These are phyloP conservation scores for Anoncus sp. DNA, from an alignment of 2,888 invertebrate species.

Conservation along the genomic window DNA sequence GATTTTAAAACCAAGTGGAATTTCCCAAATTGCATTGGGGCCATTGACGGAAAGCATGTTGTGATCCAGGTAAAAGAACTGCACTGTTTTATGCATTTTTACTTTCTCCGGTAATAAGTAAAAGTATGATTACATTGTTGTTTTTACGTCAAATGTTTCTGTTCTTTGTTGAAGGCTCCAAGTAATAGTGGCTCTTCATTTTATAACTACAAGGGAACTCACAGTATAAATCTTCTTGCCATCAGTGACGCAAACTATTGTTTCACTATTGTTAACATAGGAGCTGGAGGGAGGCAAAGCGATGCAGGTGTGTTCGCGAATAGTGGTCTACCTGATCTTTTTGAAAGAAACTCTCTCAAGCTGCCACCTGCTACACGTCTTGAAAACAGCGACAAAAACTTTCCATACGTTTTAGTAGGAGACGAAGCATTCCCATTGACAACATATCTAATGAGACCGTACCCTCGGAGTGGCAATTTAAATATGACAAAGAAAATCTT, in stretches of 20 bases:
- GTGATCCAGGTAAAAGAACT: too few species aligned
- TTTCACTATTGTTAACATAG: slow-evolving; percentile 58
- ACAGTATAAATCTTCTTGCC: slow-evolving; percentile 60
- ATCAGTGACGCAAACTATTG: slow-evolving; percentile 62
- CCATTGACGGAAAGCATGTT: slow-evolving; percentile 3
- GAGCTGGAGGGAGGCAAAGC: slow-evolving; percentile 58
- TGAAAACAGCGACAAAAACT: slow-evolving; percentile 16
- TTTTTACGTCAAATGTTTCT: slow-evolving; percentile 28
- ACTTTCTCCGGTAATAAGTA: too few species aligned
- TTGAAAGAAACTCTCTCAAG: slow-evolving; percentile 23
- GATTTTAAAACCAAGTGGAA: slow-evolving; percentile 56
- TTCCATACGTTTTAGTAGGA: slow-evolving; percentile 61
- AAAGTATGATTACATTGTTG: too few species aligned
- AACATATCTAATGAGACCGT: slow-evolving; percentile 60
- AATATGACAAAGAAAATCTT: too few species aligned
- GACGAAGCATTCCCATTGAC: slow-evolving; percentile 62
- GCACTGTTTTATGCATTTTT: too few species aligned
- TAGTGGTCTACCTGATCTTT: slow-evolving; percentile 22
- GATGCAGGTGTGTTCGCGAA: slow-evolving; percentile 60
- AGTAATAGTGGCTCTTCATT: slow-evolving; percentile 54
- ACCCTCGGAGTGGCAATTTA: slow-evolving; percentile 46
- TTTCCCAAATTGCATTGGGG: slow-evolving; percentile 58
- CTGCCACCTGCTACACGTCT: slow-evolving; percentile 8
- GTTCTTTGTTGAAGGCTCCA: slow-evolving; percentile 58
- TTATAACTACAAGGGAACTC: slow-evolving; percentile 64